A percentile compares a stretch with the other conserved stretches of the same genome.
Conservation (phyloP, 1,140 invertebrate genomes). For the Schlechtendalia chinensis region DNA sequence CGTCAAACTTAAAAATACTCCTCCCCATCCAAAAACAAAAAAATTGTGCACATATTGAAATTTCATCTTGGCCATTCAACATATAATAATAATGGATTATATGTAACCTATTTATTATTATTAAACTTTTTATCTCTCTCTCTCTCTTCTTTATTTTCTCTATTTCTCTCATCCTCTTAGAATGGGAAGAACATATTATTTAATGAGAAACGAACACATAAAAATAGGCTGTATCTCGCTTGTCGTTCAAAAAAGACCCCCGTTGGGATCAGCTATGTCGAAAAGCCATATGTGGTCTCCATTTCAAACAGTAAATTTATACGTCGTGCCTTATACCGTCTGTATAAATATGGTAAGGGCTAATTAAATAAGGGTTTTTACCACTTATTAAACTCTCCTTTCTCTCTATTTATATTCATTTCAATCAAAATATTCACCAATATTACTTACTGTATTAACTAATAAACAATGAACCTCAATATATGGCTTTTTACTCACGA, state of each 20-base stretch:
- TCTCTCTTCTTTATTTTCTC: no score
- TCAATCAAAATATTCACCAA: background rate
- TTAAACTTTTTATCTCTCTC: background rate
- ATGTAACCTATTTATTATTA: background rate
- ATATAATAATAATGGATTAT: background rate
- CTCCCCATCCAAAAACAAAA: no score
- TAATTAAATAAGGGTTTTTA: slow-evolving; percentile 9
- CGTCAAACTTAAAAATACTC: no score
- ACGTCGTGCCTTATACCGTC: background rate
- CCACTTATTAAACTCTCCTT: background rate
- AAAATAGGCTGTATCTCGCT: background rate
- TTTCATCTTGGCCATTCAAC: background rate
- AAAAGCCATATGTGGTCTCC: background rate
- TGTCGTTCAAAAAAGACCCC: background rate
- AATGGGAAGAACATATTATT: background rate
- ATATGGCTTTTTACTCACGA: no score
- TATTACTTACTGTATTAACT: background rate
- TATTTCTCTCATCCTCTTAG: background rate
- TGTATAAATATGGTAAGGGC: background rate
- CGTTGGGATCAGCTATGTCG: background rate
- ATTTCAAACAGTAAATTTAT: background rate
- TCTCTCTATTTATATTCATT: background rate
- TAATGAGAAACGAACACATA: no score
- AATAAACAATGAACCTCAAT: background rate
- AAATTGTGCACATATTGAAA: background rate